Base-by-base conservation (phyloP, 2,888 invertebrate species). In the Strigamia maritima region DNA sequence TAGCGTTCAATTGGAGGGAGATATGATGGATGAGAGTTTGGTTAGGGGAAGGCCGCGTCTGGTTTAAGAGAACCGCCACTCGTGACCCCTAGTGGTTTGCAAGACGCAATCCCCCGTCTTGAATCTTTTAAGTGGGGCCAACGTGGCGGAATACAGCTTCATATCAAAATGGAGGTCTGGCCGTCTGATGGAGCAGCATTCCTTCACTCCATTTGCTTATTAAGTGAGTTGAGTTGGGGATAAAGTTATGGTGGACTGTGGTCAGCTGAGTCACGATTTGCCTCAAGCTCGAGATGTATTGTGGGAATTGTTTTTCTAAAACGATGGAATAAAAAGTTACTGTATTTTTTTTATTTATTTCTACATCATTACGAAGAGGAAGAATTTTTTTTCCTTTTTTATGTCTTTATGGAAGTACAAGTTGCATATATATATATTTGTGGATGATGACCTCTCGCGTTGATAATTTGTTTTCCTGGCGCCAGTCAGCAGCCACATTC, bases 11-110 rank as follows among this genome's bases (percentile, higher is more conserved):
- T 70, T 70, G 70, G 70, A 70, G 70, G 70, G 70, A 70, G 70
- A 70, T 70, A 70, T 70, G 70, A 70, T 70, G 70, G 70, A 70
- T 70, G 70, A 70, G 70, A 70, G 70, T 70, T 70, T 70, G 70
- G 70, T 28, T 70, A 28, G 70, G 70, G 70, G 70, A 28, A 70
- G 26, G 70, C 28, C 26, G 26, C 70, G 70, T 70, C 70, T 70
- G 70, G 70, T 26, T 28, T 70, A 70, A 28, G 26, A 70, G 70
- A 70, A 70, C 24, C 70, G 70, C 70, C 70, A 70, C 26, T 70
- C 70, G 70, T 70, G 70, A 70, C 70, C 70, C 70, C 70, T 70
- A 10, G 70, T 70, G 70, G 70, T 70, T 70, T 70, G 70, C 70
- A 16, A 70, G 70, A 70, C 28, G 70, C 70, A 70, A 70, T 70